phyloP scores from a whole-genome alignment of 2,888 invertebrate genomes.

The Scaptomyza tumidula region DNA sequence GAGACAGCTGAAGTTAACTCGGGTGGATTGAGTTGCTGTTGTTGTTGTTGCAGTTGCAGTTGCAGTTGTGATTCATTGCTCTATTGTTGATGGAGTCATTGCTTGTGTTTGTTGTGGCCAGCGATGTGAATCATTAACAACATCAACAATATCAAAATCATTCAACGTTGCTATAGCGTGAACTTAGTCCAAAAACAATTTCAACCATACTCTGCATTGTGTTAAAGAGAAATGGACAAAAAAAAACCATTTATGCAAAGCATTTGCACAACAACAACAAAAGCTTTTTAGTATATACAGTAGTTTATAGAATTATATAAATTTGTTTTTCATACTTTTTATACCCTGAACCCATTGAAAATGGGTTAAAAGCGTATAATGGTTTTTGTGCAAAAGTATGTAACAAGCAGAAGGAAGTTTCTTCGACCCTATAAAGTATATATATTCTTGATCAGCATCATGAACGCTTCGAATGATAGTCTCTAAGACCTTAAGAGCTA shows the following conservation, averaged over 20 bases:
- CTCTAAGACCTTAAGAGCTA: too few species aligned
- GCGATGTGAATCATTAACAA: conserved; percentile 25
- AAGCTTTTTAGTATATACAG: too few species aligned
- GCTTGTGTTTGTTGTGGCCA: conserved; percentile 21
- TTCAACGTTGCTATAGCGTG: neutral
- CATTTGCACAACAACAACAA: too few species aligned
- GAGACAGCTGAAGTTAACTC: neutral
- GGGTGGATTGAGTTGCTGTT: conserved; percentile 1
- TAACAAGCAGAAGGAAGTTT: too few species aligned
- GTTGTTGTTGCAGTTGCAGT: conserved; percentile 6
- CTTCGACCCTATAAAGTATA: too few species aligned
- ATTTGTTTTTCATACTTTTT: too few species aligned
- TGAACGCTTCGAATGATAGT: too few species aligned
- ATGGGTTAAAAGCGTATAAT: too few species aligned
- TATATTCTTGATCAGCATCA: too few species aligned
- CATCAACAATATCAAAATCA: conserved; percentile 10
- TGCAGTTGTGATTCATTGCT: conserved; percentile 24
- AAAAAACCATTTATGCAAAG: neutral
- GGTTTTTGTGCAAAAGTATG: too few species aligned
- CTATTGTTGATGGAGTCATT: conserved; percentile 18
- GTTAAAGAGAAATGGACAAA: neutral
- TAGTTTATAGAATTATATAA: too few species aligned
- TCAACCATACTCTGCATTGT: neutral
- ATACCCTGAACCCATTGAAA: too few species aligned
- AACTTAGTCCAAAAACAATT: neutral